These are phyloP conservation scores for Erannis defoliaria DNA, from an alignment of 2,888 invertebrate genomes.

Conservation along the genomic window DNA sequence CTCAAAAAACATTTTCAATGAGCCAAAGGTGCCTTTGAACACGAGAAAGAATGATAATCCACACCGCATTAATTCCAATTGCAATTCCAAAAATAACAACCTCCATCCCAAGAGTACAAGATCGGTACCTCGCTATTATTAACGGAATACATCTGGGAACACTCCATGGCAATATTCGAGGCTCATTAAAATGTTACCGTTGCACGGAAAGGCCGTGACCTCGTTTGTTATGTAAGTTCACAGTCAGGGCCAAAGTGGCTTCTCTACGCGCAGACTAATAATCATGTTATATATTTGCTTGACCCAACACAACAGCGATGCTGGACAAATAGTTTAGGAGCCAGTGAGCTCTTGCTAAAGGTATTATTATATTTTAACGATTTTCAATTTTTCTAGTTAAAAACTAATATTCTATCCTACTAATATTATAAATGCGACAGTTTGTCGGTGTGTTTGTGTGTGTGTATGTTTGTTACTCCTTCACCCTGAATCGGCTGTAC, in stretches of 20 bases:
- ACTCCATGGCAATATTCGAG: constrained; percentile 11
- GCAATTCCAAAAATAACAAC: constrained; percentile 13
- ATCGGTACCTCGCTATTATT: constrained; percentile 2
- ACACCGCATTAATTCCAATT: constrained; percentile 1
- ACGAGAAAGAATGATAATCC: neutral
- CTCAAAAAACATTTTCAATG: neutral
- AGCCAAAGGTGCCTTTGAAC: neutral
- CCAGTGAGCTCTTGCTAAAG: no score
- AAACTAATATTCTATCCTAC: no score
- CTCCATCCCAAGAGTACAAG: constrained; percentile 6
- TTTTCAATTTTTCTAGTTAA: no score
- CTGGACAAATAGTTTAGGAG: neutral
- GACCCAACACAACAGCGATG: neutral
- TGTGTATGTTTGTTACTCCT: no score
- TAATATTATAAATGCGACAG: no score
- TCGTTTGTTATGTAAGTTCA: constrained; percentile 52
- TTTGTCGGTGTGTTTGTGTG: no score
- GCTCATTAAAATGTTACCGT: constrained; percentile 37
- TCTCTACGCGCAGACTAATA: neutral
- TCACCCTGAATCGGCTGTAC: no score
- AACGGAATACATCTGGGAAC: constrained; percentile 13
- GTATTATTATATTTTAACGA: no score
- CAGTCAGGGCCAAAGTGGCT: constrained; percentile 48
- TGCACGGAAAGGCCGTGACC: constrained; percentile 43
- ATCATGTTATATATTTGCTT: constrained; percentile 2